Evolutionary conservation across 1,140 invertebrate species (phyloP), one percentile per base, ranked within the genome.

Genomic region (Drosophila guanche): DNA sequence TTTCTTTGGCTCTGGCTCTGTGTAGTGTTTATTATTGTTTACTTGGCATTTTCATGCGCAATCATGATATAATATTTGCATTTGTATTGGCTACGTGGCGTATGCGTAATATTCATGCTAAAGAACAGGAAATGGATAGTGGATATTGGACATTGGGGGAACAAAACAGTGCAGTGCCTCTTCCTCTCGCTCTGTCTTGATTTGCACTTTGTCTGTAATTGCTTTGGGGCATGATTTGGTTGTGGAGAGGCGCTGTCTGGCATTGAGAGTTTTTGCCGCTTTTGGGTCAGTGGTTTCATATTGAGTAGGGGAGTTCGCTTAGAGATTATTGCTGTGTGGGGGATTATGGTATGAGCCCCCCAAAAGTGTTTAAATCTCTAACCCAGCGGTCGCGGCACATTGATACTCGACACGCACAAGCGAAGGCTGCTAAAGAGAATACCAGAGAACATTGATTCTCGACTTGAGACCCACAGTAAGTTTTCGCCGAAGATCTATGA

Each of bases 51-150:
- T 80, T 62, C 66, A 63, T 79, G 79, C 80, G 72, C 76, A 73
- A 73, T 79, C 71, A 79, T 84, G 75, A 63, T 77, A 70, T 74
- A 81, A 77, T 80, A 85, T 85, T 86, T 77, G 81, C 77, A 86
- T 85, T 72, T 76, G 76, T 77, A 67, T 72, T 77, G 63, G 42
- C 46, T 61, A 77, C 65, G 67, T 48, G 53, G 81, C 81, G 81
- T 86, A 86, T 86, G 65, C 73, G 81, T 80, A 88, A 86, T 77
- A 63, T 73, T 61, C 56, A 25, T 33, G 56, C 66, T 48, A 66
- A 66, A 60, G 55, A 66, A 55, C 68, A 86, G 83, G 74, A 86
- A 86, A 77, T 62, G 54, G 43, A 57, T 55, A 58, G 14, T 45
- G 46, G 20, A 43, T 67, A 45, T 66, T 50, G 46, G 37, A 43